Conservation (phyloP, 1,140 invertebrate genomes). For the Drosophila dunni region DNA sequence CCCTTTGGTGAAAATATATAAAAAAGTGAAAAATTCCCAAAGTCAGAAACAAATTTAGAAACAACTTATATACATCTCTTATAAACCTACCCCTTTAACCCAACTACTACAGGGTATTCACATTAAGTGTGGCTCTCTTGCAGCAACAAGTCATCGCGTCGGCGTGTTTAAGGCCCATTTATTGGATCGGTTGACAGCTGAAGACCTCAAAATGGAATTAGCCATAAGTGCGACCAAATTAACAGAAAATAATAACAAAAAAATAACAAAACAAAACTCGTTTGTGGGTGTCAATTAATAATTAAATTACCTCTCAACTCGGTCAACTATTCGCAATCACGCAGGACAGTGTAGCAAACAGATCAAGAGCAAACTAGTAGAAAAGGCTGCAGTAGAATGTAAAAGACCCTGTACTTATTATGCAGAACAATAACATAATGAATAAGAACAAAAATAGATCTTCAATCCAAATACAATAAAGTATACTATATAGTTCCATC, state of each 20-base stretch:
- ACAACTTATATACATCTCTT: no score
- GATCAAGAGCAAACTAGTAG: neutral
- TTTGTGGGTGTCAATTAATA: conserved; percentile 66
- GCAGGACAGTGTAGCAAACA: neutral
- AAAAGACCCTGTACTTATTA: no score
- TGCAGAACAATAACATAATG: no score
- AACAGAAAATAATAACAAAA: neutral
- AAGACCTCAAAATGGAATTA: conserved; percentile 50
- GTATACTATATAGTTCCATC: no score
- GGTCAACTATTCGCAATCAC: conserved; percentile 28
- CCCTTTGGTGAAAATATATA: no score
- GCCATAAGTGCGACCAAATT: conserved; percentile 8
- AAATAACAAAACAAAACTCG: conserved; percentile 21
- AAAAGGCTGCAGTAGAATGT: no score
- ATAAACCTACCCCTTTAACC: neutral
- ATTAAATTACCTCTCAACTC: conserved; percentile 54
- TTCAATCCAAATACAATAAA: no score
- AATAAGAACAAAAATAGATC: no score
- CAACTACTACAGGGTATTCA: conserved; percentile 20
- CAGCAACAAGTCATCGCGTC: conserved; percentile 41
- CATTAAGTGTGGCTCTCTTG: conserved; percentile 40
- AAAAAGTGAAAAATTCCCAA: no score
- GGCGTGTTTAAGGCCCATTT: conserved; percentile 57
- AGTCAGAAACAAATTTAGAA: no score
- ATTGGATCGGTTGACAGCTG: conserved; percentile 64